Conservation (phyloP, 1,140 invertebrate genomes). For the Samia ricini region DNA sequence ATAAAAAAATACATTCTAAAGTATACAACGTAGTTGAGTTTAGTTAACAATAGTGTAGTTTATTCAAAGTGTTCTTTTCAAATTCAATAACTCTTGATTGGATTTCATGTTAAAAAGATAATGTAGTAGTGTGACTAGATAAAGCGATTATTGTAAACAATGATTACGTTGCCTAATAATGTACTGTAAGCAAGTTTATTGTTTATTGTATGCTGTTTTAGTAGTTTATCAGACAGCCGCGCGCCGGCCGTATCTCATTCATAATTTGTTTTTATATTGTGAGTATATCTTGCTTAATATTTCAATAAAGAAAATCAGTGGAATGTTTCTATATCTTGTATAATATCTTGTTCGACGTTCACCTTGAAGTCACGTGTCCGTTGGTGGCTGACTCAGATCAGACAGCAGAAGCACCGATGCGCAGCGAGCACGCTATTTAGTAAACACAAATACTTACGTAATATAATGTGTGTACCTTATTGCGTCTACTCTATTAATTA, state of each 20-base stretch:
- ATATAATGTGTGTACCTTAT: slow-evolving; percentile 5
- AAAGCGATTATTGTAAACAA: background rate
- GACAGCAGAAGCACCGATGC: slow-evolving; percentile 11
- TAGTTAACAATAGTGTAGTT: too few species aligned
- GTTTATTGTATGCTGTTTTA: background rate
- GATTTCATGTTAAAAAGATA: background rate
- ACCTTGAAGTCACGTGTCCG: slow-evolving; percentile 51
- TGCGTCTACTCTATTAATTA: slow-evolving; percentile 1
- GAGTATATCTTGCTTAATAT: background rate
- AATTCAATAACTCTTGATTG: too few species aligned
- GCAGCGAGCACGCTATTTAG: slow-evolving; percentile 14
- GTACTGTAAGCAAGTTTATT: too few species aligned
- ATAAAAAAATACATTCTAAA: too few species aligned
- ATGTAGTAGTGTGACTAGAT: background rate
- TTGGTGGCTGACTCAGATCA: slow-evolving; percentile 37
- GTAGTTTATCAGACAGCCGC: too few species aligned
- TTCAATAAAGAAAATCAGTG: background rate
- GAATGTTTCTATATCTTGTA: slow-evolving; percentile 7
- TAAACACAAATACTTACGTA: slow-evolving; percentile 21
- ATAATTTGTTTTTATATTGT: background rate
- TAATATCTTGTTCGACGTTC: slow-evolving; percentile 26
- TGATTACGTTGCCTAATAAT: background rate
- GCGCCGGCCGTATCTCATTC: background rate
- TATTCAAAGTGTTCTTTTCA: too few species aligned
- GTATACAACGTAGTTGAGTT: too few species aligned